Evolutionary conservation across 2,113 vertebrate genomes (phyloP), one percentile per base, ranked within the genome.

Genomic region (Phrynosoma blainvillii): DNA sequence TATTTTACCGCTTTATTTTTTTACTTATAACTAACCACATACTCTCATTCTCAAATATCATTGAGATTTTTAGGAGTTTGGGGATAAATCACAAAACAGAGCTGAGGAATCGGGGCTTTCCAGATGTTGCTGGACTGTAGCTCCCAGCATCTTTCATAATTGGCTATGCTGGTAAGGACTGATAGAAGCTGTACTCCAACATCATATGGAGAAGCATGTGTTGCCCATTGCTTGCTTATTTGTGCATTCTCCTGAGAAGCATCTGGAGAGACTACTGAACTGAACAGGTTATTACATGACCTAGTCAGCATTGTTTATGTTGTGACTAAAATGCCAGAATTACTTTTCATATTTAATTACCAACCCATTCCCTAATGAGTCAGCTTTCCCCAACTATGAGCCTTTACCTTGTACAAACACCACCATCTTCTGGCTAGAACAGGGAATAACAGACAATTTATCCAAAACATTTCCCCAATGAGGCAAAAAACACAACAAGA

Each of bases 341-440:
- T 65, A 8, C 25, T 52, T 47, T 77, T 78, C 13, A 40, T 14
- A 42, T 20, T 62, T 56, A 85, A n/a, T 81, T 76, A 47, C 30
- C 27, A 18, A n/a, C 14, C 30, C 12, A 25, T 13, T 76, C n/a
- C 59, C 65, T 20, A 81, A 40, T 13, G 4, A 81, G 11, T 20
- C 59, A 80, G 9, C 40, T 3, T 30, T 2, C 5, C 23, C 32
- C 42, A 21, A 30, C 8, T 25, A n/a, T 32, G 36, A 25, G 42
- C 52, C 18, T 66, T 59, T 75, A 68, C 13, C 18, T 74, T 52
- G 68, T 76, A 25, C 21, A 40, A 85, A 68, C n/a, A 85, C 12
- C 30, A 59, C 83, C 88, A 85, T 75, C 88, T 76, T 89, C 88
- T 76, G 88, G 78, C 56, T 11, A 14, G 0, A 8, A 47, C 20